phyloP scores from a whole-genome alignment of 2,113 vertebrate genomes.

The Mustela lutreola region DNA sequence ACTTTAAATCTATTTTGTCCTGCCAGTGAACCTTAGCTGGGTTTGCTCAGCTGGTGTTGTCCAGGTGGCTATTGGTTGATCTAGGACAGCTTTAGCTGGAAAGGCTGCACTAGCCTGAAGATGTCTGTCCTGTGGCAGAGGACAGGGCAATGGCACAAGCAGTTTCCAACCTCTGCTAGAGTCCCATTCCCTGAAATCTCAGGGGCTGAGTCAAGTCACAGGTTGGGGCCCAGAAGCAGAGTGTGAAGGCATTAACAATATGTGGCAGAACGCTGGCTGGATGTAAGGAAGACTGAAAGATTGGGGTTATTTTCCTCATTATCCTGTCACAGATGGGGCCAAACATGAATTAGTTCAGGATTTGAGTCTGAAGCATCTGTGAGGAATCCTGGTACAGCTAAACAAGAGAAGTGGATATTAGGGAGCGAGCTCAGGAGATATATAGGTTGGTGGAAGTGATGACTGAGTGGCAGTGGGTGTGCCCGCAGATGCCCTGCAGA shows the following conservation, averaged over 20 bases:
- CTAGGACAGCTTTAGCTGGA: background rate
- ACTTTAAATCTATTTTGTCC: background rate
- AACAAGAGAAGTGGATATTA: accelerated
- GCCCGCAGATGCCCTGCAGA: too few relatives aligned
- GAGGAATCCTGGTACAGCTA: background rate
- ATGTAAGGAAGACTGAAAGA: accelerated
- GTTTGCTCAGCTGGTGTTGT: too few relatives aligned
- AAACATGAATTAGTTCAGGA: background rate
- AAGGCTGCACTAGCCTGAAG: background rate
- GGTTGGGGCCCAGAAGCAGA: background rate
- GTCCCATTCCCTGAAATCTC: background rate
- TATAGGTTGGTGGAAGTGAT: background rate
- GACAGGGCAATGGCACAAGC: accelerated
- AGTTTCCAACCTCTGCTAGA: background rate
- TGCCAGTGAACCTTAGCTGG: background rate
- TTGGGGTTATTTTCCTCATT: background rate
- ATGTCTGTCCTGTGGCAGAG: background rate
- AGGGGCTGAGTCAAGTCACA: background rate
- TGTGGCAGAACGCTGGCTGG: background rate
- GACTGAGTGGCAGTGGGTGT: too few relatives aligned
- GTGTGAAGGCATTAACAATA: background rate
- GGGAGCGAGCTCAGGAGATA: accelerated
- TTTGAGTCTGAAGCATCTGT: background rate
- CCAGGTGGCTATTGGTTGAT: background rate
- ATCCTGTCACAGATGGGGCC: background rate